Base-by-base conservation (phyloP, 1,140 invertebrate genomes). In the Ericerus pela region DNA sequence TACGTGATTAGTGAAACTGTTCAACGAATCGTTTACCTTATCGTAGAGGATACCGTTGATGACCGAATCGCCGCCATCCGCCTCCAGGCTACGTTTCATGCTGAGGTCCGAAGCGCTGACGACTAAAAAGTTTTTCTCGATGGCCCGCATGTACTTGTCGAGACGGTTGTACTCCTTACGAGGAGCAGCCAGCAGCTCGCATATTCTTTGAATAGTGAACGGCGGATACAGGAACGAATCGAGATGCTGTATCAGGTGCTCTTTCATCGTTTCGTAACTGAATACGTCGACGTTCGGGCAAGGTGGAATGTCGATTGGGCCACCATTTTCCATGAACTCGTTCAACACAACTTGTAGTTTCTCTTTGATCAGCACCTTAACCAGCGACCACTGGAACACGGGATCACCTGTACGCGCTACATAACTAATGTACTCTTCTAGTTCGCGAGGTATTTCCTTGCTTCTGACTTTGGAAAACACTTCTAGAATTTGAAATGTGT, bases 181-280 rank as follows among this genome's bases (percentile, higher is more conserved):
- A 4, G 94, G 93, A 58, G 81, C 78, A 2, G 85, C 88, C 0
- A 98, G 72, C 2, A 98, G 72, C 70, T 98, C 95, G 71, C 91
- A 95, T 38, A 98, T 80, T 58, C 94, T 76, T 69, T 97, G 94
- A 52, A 97, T 84, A 11, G 95, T 97, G 65, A 98, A 98, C 0
- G 94, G 95, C 1, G 92, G 90, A 54, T 89, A 88, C 29, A 77
- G 78, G 70, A 85, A 86, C 1, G 79, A 79, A 61, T 95, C 89
- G 0, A 95, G 68, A 27, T 84, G 77, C 63, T 92, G 84, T 24
- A 95, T 69, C 16, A 95, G 76, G 62, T 81, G 82, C 51, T 79
- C 80, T 65, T 88, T 89, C 81, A 93, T 87, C 3, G 78, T 81
- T 62, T 92, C 88, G 69, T 87, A 94, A 65, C 89, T 88, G 61